phyloP scores from a whole-genome alignment of 92 coral and sea anemone species.

The Siderastrea siderea region DNA sequence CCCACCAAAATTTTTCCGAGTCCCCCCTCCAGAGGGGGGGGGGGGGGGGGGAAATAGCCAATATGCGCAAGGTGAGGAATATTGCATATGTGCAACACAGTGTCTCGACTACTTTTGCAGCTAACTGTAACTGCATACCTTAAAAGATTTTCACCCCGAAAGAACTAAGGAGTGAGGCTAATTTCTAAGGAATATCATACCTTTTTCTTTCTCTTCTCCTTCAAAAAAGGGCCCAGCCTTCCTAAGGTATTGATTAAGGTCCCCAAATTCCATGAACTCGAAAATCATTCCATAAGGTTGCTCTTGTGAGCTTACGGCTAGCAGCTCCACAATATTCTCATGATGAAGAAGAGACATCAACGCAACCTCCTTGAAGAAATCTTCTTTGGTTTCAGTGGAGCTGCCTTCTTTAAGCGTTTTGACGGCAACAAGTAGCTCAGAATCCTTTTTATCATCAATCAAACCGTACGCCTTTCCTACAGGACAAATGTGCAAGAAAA shows the following conservation, averaged over 20 bases:
- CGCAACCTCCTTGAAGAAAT: conserved; percentile 87
- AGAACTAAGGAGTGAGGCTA: too few species aligned
- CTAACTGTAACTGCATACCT: too few species aligned
- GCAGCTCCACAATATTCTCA: conserved; percentile 83
- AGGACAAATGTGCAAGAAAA: neutral
- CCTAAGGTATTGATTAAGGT: conserved; percentile 91
- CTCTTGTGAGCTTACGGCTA: conserved; percentile 95
- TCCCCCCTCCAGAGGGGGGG: too few species aligned
- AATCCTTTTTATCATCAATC: conserved; percentile 65
- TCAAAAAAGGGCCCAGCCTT: conserved; percentile 80
- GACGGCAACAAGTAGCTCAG: conserved; percentile 89
- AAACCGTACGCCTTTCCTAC: conserved; percentile 85
- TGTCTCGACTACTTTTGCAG: too few species aligned
- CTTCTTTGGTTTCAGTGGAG: conserved; percentile 82
- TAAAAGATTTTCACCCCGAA: too few species aligned
- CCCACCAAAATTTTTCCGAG: too few species aligned
- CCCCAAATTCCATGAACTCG: conserved; percentile 95
- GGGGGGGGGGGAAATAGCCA: too few species aligned
- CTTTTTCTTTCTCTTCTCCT: conserved; percentile 56
- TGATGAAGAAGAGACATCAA: conserved; percentile 95
- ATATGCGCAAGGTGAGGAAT: too few species aligned
- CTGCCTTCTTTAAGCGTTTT: conserved; percentile 92
- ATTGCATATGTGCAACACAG: too few species aligned
- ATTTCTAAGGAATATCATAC: neutral
- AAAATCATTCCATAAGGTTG: conserved; percentile 99